Evolutionary conservation across 2,113 vertebrate species (phyloP).

Genomic region (Gallinago undulata): DNA sequence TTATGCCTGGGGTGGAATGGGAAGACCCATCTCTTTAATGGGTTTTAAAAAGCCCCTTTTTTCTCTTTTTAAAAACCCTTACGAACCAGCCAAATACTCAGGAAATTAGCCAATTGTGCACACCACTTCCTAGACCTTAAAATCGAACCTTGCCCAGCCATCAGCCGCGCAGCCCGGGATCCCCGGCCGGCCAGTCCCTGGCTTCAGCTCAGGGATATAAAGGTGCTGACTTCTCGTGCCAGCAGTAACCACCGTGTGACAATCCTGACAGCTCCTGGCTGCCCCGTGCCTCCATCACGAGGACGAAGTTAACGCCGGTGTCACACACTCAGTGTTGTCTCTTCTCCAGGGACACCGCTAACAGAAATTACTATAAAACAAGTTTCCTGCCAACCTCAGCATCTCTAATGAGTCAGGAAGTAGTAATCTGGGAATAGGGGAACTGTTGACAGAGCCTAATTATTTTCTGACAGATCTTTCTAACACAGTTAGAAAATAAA

Average conservation of each 20-base stretch:
- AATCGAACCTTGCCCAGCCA: neutral
- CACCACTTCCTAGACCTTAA: neutral
- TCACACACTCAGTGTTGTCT: neutral
- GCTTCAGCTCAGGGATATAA: neutral
- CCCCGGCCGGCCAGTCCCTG: neutral
- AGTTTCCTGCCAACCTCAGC: slow-evolving; percentile 49
- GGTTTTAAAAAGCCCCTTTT: neutral
- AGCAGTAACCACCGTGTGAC: neutral
- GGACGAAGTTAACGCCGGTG: neutral
- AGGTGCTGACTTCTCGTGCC: neutral
- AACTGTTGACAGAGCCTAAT: slow-evolving; percentile 62
- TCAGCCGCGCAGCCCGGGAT: fast-evolving
- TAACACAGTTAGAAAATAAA: slow-evolving; percentile 53
- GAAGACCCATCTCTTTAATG: neutral
- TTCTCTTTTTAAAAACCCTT: neutral
- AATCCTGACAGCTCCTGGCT: neutral
- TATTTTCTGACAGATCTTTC: slow-evolving; percentile 60
- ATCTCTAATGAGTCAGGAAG: slow-evolving; percentile 64
- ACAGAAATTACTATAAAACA: slow-evolving; percentile 64
- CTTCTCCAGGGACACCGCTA: slow-evolving; percentile 47
- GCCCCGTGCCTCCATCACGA: neutral
- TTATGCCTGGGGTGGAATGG: neutral
- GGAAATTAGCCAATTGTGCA: neutral
- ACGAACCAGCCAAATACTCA: neutral
- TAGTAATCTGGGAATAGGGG: slow-evolving; percentile 20